phyloP scores from a whole-genome alignment of 2,113 vertebrate genomes.

The Haemorhous mexicanus region DNA sequence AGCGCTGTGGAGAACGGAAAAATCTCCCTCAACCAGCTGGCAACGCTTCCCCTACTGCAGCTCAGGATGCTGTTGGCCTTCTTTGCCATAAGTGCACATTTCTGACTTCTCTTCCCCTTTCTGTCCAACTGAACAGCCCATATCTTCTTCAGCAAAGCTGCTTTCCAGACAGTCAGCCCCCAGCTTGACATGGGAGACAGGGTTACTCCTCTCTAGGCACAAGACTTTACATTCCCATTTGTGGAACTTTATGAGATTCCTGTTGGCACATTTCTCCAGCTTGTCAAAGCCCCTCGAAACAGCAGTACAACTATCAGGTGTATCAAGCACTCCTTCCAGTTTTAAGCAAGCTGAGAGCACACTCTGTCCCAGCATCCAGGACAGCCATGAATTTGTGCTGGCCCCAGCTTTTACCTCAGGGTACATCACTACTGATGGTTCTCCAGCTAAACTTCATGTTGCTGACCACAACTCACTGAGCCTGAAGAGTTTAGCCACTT shows the following conservation, averaged over 20 bases:
- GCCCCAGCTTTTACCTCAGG: background rate
- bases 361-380: background rate
- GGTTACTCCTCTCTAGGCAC: background rate
- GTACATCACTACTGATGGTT: background rate
- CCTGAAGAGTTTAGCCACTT: background rate
- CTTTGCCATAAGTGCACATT: background rate
- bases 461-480: background rate
- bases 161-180: background rate
- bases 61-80: background rate
- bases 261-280: background rate
- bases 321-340: background rate
- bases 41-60: background rate
- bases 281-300: background rate
- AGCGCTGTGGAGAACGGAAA: background rate
- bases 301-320: background rate
- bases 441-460: background rate
- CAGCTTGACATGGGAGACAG: background rate
- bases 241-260: background rate
- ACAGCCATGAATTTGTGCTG: background rate
- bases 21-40: background rate
- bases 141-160: background rate
- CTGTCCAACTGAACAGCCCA: background rate
- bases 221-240: background rate
- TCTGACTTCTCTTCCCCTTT: background rate
- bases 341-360: background rate